A percentile compares a stretch with the other conserved stretches of the same genome.
phyloP scores from a whole-genome alignment of 1,140 invertebrate genomes.

The Mactra quadrangularis region DNA sequence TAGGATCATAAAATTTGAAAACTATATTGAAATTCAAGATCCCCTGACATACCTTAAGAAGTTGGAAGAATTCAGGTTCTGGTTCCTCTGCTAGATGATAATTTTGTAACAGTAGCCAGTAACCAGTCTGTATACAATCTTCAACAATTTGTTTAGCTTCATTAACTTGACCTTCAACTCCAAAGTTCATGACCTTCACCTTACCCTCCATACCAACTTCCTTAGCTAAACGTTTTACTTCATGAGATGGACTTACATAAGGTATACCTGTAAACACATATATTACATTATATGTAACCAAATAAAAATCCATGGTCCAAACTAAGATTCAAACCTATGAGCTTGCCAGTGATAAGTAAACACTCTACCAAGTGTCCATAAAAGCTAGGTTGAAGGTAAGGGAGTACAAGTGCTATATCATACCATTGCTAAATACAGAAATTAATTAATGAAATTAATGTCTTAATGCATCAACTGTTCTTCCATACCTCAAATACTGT shows the following conservation, averaged over 20 bases:
- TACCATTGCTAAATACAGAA: neutral
- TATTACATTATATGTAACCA: neutral
- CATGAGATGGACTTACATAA: constrained; percentile 76
- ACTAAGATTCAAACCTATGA: neutral
- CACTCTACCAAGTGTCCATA: too few relatives aligned
- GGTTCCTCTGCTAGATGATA: constrained; percentile 78
- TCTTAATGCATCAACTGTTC: too few relatives aligned
- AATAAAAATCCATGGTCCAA: too few relatives aligned
- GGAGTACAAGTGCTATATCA: too few relatives aligned
- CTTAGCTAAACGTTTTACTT: constrained; percentile 79
- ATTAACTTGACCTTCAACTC: constrained; percentile 71
- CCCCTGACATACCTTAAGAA: constrained; percentile 74
- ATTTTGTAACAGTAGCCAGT: constrained; percentile 82
- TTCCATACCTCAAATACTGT: too few relatives aligned
- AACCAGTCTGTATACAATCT: constrained; percentile 79
- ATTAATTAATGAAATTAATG: neutral
- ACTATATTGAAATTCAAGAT: too few relatives aligned
- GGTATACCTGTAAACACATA: constrained; percentile 70
- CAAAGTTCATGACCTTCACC: constrained; percentile 80
- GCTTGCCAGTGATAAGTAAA: neutral
- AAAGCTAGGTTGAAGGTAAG: too few relatives aligned
- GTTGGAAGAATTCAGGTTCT: constrained; percentile 69
- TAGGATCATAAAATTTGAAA: too few relatives aligned
- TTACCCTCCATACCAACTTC: constrained; percentile 81
- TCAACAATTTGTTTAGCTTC: constrained; percentile 76